phyloP scores from a whole-genome alignment of 2,113 vertebrate genomes.

The Melanotaenia duboulayi region DNA sequence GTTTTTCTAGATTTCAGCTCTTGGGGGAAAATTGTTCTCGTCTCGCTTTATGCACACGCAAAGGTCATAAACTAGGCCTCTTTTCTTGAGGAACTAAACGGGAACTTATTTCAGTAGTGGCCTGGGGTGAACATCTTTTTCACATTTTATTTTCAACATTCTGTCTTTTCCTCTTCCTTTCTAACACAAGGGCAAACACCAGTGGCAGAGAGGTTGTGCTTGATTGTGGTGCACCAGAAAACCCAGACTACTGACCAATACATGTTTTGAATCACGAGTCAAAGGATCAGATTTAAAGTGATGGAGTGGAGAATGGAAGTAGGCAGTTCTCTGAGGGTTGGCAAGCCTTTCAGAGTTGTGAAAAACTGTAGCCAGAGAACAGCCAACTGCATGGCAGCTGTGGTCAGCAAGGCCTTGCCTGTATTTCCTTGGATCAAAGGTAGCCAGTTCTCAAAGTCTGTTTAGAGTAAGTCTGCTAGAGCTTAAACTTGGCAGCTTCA shows the following conservation, averaged over 20 bases:
- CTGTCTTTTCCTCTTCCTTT: conserved; percentile 53
- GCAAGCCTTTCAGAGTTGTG: conserved; percentile 58
- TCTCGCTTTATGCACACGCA: not conserved
- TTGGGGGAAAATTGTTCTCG: not conserved
- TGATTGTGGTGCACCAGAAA: conserved; percentile 68
- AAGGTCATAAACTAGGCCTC: not conserved
- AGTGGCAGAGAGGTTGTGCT: conserved; percentile 59
- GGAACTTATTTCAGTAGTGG: conserved; percentile 22
- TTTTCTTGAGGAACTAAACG: conserved; percentile 42
- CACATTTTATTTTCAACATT: conserved; percentile 50
- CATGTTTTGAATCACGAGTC: conserved; percentile 61
- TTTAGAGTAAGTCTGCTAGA: conserved; percentile 48
- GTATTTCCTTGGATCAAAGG: conserved; percentile 72
- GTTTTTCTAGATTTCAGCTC: not conserved
- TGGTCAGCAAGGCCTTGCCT: conserved; percentile 65
- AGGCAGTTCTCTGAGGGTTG: conserved; percentile 74
- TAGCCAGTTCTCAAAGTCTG: conserved; percentile 52
- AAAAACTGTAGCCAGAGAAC: conserved; percentile 61
- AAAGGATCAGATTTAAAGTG: conserved; percentile 70
- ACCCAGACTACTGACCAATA: conserved; percentile 65
- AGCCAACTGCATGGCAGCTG: conserved; percentile 73
- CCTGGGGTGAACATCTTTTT: conserved; percentile 39
- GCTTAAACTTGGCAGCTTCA: conserved; percentile 56
- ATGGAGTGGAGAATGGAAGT: conserved; percentile 73
- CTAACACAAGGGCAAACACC: conserved; percentile 45